Percentiles rank a stretch among this genome's conserved stretches.
Conservation (phyloP, 2,113 vertebrate species). For the Sakesphorus luctuosus region DNA sequence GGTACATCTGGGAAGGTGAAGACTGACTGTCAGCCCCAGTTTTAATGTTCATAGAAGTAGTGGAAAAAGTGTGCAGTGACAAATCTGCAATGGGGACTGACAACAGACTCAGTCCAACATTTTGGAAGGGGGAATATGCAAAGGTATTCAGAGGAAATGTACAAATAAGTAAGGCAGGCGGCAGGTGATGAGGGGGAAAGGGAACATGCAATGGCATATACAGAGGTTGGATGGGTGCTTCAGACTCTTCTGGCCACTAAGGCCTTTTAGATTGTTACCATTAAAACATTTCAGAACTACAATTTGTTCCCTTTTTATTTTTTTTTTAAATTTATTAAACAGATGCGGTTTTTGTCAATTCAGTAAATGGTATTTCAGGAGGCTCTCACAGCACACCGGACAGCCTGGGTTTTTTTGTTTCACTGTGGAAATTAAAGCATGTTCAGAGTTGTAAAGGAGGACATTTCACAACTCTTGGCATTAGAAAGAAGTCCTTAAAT, state of each 20-base stretch:
- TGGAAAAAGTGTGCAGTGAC: neutral
- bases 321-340: neutral
- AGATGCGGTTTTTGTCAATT: neutral
- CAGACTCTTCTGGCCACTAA: neutral
- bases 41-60: neutral
- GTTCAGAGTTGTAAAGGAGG: neutral
- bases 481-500: neutral
- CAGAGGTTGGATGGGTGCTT: fast-evolving
- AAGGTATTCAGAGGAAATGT: neutral
- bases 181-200: neutral
- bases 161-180: neutral
- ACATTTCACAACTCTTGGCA: neutral
- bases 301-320: neutral
- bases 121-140: fast-evolving
- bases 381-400: neutral
- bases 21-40: constrained; percentile 49
- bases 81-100: neutral
- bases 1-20: constrained; percentile 53
- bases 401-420: neutral
- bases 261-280: neutral
- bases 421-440: neutral
- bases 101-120: neutral
- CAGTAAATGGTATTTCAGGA: neutral
- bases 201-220: fast-evolving
- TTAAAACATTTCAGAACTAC: neutral